Conservation (phyloP, 2,888 invertebrate genomes). For the Ormyrus labotus region DNA sequence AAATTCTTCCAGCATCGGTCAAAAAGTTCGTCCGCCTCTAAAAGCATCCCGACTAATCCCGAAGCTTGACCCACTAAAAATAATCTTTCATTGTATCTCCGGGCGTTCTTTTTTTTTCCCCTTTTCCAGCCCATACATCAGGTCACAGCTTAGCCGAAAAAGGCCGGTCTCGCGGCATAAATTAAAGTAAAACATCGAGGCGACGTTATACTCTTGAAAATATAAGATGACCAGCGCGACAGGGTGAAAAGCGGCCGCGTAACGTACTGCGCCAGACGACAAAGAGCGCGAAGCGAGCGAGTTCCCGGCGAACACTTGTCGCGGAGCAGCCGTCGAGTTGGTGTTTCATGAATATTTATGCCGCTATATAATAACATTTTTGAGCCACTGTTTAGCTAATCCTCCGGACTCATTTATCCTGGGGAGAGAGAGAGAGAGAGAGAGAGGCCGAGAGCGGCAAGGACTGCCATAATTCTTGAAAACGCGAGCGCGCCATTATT, state of each 20-base stretch:
- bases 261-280: constrained; percentile 12
- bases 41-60: too few species aligned
- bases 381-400: constrained; percentile 77
- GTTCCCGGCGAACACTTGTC: constrained; percentile 53
- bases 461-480: constrained; percentile 75
- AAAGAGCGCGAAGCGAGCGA: neutral
- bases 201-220: constrained; percentile 41
- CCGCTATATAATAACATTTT: constrained; percentile 76
- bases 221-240: constrained; percentile 43
- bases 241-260: constrained; percentile 22
- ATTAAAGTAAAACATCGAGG: constrained; percentile 13
- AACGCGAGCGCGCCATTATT: constrained; percentile 73
- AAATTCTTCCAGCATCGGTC: too few species aligned
- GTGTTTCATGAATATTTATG: constrained; percentile 75
- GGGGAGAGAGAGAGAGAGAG: constrained; percentile 30
- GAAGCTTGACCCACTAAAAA: too few species aligned
- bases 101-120: neutral
- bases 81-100: neutral
- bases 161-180: neutral
- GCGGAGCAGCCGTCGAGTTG: constrained; percentile 62
- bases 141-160: too few species aligned
- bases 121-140: neutral
- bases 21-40: too few species aligned
- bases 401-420: constrained; percentile 76
- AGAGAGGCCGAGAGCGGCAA: constrained; percentile 63